Percentiles rank a stretch among this genome's conserved stretches.
phyloP scores from a whole-genome alignment of 2,888 invertebrate genomes.

The Pseudococcus jackbeardsleyi region DNA sequence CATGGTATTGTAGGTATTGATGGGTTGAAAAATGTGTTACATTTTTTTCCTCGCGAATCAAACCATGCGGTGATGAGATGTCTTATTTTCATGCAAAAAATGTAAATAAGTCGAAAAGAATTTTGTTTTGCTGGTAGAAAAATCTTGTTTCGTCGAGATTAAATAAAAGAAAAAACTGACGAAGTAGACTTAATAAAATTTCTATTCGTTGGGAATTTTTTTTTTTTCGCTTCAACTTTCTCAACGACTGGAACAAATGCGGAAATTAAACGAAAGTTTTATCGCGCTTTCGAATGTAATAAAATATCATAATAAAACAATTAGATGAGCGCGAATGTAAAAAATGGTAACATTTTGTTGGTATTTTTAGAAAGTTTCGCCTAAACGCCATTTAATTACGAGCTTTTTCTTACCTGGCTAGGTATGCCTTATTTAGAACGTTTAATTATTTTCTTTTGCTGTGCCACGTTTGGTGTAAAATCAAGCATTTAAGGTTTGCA shows the following conservation, averaged over 20 bases:
- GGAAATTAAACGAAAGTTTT: neutral
- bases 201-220: neutral
- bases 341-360: neutral
- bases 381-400: neutral
- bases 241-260: neutral
- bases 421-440: neutral
- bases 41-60: neutral
- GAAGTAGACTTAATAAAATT: neutral
- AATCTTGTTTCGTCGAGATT: neutral
- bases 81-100: neutral
- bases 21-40: neutral
- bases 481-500: neutral
- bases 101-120: neutral
- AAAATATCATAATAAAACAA: neutral
- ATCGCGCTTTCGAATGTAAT: neutral
- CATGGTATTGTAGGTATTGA: neutral
- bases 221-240: neutral
- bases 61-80: neutral
- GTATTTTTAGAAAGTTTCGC: neutral
- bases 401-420: neutral
- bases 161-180: neutral
- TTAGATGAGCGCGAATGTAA: neutral
- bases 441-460: neutral
- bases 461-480: neutral
- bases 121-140: neutral